Evolutionary conservation across 2,888 invertebrate species (phyloP).

Genomic region (Neocrepidodera transversa): DNA sequence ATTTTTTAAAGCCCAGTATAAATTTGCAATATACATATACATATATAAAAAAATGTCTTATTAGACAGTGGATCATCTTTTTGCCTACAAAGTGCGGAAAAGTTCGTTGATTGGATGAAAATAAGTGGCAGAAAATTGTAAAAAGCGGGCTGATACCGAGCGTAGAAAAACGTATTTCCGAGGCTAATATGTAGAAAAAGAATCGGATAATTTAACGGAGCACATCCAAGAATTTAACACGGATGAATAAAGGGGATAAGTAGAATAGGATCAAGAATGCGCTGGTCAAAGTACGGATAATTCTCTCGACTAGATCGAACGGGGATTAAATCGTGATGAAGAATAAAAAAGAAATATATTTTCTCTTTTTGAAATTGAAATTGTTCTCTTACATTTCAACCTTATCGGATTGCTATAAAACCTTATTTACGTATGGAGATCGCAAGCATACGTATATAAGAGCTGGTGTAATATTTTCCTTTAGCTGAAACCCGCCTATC

Average conservation of each 20-base stretch:
- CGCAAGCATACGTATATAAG: not conserved
- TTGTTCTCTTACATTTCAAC: no score
- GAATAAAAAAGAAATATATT: no score
- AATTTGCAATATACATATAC: no score
- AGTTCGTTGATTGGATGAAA: slow-evolving; percentile 33
- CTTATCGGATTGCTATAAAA: slow-evolving; percentile 4
- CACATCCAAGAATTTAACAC: slow-evolving; percentile 49
- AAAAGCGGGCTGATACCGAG: slow-evolving; percentile 34
- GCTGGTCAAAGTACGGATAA: slow-evolving; percentile 42
- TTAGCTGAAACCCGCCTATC: slow-evolving; percentile 24
- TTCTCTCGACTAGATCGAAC: no score
- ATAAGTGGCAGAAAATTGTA: slow-evolving; percentile 34
- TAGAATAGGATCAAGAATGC: slow-evolving; percentile 50
- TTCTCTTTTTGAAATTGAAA: no score
- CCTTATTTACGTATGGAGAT: no score
- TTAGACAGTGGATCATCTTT: slow-evolving; percentile 25
- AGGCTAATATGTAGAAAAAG: slow-evolving; percentile 43
- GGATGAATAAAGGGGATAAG: slow-evolving; percentile 54
- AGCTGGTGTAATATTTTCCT: slow-evolving; percentile 19
- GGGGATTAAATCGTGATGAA: no score
- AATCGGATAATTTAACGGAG: slow-evolving; percentile 42
- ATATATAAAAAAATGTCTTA: slow-evolving; percentile 22
- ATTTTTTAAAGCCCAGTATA: no score
- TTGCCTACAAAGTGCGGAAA: slow-evolving; percentile 20
- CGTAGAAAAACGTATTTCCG: slow-evolving; percentile 34